Conservation (phyloP, 2,797 vertebrate genomes). For the Alauda arvensis region DNA sequence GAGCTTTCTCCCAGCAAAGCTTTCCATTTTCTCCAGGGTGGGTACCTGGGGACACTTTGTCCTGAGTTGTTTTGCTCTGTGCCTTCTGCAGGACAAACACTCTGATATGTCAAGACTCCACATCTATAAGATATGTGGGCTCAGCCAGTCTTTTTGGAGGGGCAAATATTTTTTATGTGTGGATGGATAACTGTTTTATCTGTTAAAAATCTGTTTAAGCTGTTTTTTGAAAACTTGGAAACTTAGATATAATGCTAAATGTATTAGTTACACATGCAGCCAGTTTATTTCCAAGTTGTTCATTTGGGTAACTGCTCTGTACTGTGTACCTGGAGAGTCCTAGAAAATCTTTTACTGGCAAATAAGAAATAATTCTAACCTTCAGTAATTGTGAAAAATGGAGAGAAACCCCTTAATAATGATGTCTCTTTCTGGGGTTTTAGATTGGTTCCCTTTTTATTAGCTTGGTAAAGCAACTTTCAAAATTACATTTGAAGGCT, state of each 20-base stretch:
- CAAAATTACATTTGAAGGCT: constrained; percentile 10
- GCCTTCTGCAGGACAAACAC: neutral
- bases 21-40: neutral
- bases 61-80: neutral
- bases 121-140: rapidly evolving
- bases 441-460: neutral
- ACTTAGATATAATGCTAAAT: neutral
- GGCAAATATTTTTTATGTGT: neutral
- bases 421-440: neutral
- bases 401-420: neutral
- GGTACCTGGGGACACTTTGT: rapidly evolving
- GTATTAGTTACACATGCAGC: neutral
- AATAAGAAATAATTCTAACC: neutral
- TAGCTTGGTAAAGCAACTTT: constrained; percentile 4
- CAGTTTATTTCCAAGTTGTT: neutral
- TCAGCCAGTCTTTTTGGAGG: neutral
- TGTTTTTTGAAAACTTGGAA: neutral
- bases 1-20: neutral
- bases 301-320: neutral
- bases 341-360: neutral
- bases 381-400: neutral
- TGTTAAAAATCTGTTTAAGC: neutral
- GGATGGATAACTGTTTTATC: neutral
- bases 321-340: neutral
- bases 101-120: neutral